Evolutionary conservation across 2,888 invertebrate genomes (phyloP).

Genomic region (Drosophila neonasuta): DNA sequence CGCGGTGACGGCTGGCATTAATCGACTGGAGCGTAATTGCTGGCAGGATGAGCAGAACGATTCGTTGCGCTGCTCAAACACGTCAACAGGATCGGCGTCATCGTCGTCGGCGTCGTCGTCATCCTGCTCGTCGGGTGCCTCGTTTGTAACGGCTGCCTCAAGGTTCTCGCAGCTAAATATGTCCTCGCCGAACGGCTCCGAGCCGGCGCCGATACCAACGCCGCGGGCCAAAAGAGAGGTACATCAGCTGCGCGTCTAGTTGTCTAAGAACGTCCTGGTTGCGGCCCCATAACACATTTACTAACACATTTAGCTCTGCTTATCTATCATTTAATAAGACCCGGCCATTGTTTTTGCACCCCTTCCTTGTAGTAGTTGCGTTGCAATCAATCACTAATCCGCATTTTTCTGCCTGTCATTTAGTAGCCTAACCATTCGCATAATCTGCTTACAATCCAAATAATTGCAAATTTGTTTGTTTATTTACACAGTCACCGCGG

Average conservation of each 20-base stretch:
- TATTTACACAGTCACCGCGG: slow-evolving; percentile 63
- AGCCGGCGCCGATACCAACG: slow-evolving; percentile 76
- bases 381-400: slow-evolving; percentile 24
- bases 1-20: slow-evolving; percentile 75
- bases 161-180: slow-evolving; percentile 72
- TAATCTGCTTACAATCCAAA: background rate
- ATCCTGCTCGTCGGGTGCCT: slow-evolving; percentile 70
- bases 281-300: slow-evolving; percentile 41
- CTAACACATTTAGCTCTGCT: slow-evolving; percentile 42
- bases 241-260: slow-evolving; percentile 62
- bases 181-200: slow-evolving; percentile 55
- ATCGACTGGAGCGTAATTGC: slow-evolving; percentile 76
- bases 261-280: slow-evolving; percentile 58
- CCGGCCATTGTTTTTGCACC: background rate
- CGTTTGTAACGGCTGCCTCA: slow-evolving; percentile 77
- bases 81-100: slow-evolving; percentile 59
- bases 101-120: slow-evolving; percentile 70
- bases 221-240: slow-evolving; percentile 82
- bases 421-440: slow-evolving; percentile 28
- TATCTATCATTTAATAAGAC: slow-evolving; percentile 21
- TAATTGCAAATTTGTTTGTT: background rate
- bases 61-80: slow-evolving; percentile 69
- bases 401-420: slow-evolving; percentile 35
- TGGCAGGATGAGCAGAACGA: slow-evolving; percentile 72
- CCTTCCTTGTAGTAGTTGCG: slow-evolving; percentile 28